Conservation (phyloP, 1,140 invertebrate genomes). For the Leptinotarsa defecta region DNA sequence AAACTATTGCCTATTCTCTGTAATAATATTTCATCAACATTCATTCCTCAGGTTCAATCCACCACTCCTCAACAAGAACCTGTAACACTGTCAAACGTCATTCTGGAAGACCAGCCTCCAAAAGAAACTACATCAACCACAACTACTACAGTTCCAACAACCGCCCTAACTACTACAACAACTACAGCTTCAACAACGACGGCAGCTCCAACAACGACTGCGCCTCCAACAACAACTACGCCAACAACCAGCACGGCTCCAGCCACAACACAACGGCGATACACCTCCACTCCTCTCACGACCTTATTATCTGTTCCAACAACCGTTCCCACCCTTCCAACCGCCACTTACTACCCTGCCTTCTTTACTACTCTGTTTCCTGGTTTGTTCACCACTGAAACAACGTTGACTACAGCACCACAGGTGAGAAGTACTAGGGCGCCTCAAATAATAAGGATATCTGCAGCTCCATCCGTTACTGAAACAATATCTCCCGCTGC, state of each 20-base stretch:
- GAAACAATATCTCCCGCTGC: not conserved
- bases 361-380: constrained; percentile 43
- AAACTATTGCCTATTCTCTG: no score
- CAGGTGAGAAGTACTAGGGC: not conserved
- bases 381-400: constrained; percentile 33
- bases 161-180: constrained; percentile 7
- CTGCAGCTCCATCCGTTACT: constrained; percentile 14
- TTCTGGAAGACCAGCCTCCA: constrained; percentile 3
- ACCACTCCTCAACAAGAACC: not conserved
- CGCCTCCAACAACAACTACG: constrained; percentile 35
- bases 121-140: constrained; percentile 15
- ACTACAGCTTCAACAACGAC: constrained; percentile 7
- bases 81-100: constrained; percentile 26
- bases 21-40: no score
- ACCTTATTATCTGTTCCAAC: not conserved
- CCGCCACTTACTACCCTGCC: constrained; percentile 29
- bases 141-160: not conserved
- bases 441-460: constrained; percentile 13
- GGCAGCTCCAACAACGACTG: constrained; percentile 36
- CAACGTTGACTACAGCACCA: not conserved
- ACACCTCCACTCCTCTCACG: not conserved
- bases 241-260: constrained; percentile 34
- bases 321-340: not conserved
- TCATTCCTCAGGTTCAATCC: not conserved
- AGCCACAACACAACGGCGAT: no score